Conservation (phyloP, 2,888 invertebrate species). For the Quadroppia sp. region DNA sequence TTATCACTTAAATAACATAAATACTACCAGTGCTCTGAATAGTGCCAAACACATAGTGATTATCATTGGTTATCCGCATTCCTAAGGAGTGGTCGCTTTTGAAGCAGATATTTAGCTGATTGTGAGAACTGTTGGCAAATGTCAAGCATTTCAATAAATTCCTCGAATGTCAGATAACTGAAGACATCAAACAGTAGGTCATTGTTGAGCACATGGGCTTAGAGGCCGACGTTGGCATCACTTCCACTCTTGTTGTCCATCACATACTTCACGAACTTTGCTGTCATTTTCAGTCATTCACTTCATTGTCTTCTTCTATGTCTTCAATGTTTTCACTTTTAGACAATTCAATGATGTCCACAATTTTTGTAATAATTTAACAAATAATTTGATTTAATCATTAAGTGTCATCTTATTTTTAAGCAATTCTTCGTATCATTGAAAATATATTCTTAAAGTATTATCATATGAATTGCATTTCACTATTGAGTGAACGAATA, state of each 20-base stretch:
- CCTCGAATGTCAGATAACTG: not conserved
- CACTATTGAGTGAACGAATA: too few species aligned
- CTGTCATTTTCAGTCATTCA: not conserved
- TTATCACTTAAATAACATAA: too few species aligned
- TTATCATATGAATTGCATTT: too few species aligned
- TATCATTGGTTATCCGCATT: not conserved
- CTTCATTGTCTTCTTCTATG: not conserved
- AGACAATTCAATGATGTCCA: not conserved
- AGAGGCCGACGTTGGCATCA: not conserved
- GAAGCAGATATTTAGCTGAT: not conserved
- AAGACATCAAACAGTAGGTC: not conserved
- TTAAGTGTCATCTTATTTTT: too few species aligned
- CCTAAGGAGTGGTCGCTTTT: not conserved
- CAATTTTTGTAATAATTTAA: not conserved
- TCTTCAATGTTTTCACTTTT: not conserved
- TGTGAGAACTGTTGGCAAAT: not conserved
- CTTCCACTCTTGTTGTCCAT: too few species aligned
- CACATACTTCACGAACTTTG: too few species aligned
- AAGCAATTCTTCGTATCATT: too few species aligned
- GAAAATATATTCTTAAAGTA: too few species aligned
- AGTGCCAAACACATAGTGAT: not conserved
- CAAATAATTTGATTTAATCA: not conserved
- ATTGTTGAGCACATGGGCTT: not conserved
- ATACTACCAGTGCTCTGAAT: too few species aligned
- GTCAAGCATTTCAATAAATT: not conserved